Evolutionary conservation across 2,888 invertebrate genomes (phyloP).

Genomic region (Aporophyla nigra): DNA sequence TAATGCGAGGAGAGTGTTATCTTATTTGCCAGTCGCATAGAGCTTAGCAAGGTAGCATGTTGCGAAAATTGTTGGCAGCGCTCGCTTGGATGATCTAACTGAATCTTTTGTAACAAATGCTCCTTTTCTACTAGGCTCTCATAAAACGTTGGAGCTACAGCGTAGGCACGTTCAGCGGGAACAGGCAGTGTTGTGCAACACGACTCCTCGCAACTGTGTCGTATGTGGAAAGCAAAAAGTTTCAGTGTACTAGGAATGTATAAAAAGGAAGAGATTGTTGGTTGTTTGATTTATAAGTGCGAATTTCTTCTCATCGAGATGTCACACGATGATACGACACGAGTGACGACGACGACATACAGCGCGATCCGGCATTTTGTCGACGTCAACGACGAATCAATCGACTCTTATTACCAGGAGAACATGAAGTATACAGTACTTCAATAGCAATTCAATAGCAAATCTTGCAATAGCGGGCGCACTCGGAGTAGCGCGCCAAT

Average conservation of each 20-base stretch:
- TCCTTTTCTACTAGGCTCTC: constrained; percentile 64
- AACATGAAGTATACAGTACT: constrained; percentile 36
- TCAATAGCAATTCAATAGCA: too few relatives aligned
- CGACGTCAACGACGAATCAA: constrained; percentile 57
- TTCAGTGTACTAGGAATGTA: constrained; percentile 57
- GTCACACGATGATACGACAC: too few relatives aligned
- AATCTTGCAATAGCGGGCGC: background rate
- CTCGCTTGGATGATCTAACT: constrained; percentile 38
- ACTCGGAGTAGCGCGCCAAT: background rate
- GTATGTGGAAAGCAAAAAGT: constrained; percentile 66
- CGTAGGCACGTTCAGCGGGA: constrained; percentile 14
- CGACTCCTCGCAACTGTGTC: constrained; percentile 37
- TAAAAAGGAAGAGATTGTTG: constrained; percentile 5
- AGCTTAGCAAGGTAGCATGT: constrained; percentile 29
- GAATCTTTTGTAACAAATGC: constrained; percentile 65
- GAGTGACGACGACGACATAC: constrained; percentile 9
- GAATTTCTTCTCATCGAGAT: constrained; percentile 17
- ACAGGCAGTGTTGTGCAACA: constrained; percentile 48
- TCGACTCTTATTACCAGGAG: constrained; percentile 63
- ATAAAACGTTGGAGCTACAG: constrained; percentile 40
- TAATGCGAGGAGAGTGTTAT: constrained; percentile 9
- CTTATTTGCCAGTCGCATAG: constrained; percentile 38
- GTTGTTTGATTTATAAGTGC: constrained; percentile 24
- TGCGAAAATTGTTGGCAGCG: constrained; percentile 43
- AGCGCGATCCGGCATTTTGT: constrained; percentile 58